Evolutionary conservation across 2,888 invertebrate genomes (phyloP).

Genomic region (Ochropleura plecta): DNA sequence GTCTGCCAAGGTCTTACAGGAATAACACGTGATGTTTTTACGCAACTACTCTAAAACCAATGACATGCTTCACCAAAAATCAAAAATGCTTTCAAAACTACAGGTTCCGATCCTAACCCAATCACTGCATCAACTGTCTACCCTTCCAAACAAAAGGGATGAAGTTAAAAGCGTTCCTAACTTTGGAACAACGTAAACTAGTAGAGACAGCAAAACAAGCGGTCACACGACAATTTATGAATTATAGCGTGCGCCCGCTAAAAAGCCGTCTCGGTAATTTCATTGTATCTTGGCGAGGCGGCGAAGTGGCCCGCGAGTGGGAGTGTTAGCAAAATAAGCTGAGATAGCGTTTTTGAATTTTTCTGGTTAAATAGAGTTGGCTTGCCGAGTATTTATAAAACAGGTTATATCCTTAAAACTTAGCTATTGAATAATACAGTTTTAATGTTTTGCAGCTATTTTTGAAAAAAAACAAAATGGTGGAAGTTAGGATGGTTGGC

Average conservation of each 20-base stretch:
- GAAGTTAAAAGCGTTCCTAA: slow-evolving; percentile 53
- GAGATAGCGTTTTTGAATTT: not conserved
- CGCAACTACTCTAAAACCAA: not conserved
- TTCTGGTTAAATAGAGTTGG: not conserved
- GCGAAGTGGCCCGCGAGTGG: slow-evolving; percentile 73
- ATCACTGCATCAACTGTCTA: slow-evolving; percentile 43
- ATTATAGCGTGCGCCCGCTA: slow-evolving; percentile 63
- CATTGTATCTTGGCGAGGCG: slow-evolving; percentile 79
- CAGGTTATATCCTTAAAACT: not conserved
- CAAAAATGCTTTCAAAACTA: slow-evolving; percentile 3
- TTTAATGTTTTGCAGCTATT: not conserved
- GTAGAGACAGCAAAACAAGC: slow-evolving; percentile 59
- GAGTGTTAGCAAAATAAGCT: slow-evolving; percentile 70
- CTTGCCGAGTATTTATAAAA: not conserved
- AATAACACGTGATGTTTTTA: too few species aligned
- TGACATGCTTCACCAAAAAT: not conserved
- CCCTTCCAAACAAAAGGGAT: slow-evolving; percentile 41
- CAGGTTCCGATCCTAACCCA: slow-evolving; percentile 3
- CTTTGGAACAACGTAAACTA: slow-evolving; percentile 42
- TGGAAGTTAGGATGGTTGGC: too few species aligned
- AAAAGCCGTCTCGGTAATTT: slow-evolving; percentile 80
- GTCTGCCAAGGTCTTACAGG: too few species aligned
- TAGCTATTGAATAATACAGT: not conserved
- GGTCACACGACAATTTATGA: slow-evolving; percentile 58
- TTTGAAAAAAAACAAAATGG: not conserved